A percentile compares a stretch with the other conserved stretches of the same genome.
Conservation (phyloP, 2,888 invertebrate species). For the Pecten maximus region DNA sequence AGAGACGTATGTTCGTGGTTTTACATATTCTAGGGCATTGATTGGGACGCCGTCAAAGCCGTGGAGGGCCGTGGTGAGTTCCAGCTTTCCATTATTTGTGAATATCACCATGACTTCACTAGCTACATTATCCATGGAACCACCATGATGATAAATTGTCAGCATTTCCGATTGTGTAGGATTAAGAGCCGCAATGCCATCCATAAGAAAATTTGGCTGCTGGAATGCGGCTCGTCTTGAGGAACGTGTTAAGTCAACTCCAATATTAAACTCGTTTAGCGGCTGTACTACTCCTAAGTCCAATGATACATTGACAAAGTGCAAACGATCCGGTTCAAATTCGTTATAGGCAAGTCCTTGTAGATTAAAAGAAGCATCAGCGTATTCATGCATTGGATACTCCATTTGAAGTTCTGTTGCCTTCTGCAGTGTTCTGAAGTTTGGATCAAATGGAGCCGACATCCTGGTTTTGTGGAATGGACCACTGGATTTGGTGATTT, state of each 20-base stretch:
- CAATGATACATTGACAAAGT: constrained; percentile 57
- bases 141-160: constrained; percentile 56
- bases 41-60: constrained; percentile 48
- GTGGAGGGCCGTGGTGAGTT: constrained; percentile 54
- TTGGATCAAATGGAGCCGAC: constrained; percentile 39
- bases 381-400: neutral
- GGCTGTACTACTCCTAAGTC: constrained; percentile 53
- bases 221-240: neutral
- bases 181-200: constrained; percentile 58
- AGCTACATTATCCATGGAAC: constrained; percentile 57
- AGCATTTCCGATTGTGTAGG: neutral
- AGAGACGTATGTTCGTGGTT: constrained; percentile 53
- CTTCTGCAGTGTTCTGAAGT: constrained; percentile 46
- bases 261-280: constrained; percentile 57
- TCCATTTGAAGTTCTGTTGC: constrained; percentile 49
- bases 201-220: constrained; percentile 53
- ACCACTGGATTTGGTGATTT: constrained; percentile 38
- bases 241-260: constrained; percentile 55
- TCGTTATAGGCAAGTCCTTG: constrained; percentile 65
- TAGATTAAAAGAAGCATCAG: constrained; percentile 35
- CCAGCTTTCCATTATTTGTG: constrained; percentile 59
- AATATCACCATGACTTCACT: constrained; percentile 56
- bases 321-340: constrained; percentile 55
- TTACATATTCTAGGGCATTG: constrained; percentile 44
- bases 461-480: neutral